Conservation (phyloP, 1,140 invertebrate genomes). For the Dreissena polymorpha region DNA sequence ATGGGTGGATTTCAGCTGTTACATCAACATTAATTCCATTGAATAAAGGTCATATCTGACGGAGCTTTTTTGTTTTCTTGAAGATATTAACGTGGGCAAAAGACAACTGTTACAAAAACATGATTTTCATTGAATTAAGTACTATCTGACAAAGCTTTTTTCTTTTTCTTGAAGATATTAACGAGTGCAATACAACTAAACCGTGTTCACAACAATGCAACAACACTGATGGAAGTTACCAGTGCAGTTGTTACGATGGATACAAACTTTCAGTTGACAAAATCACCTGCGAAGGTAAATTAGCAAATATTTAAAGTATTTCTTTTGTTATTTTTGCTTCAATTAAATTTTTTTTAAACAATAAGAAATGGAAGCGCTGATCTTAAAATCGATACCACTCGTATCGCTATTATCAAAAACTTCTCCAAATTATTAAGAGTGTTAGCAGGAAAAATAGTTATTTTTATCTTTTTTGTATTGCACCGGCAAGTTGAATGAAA, state of each 20-base stretch:
- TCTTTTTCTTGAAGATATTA: background rate
- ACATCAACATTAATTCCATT: background rate
- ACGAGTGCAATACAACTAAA: background rate
- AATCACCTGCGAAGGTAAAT: slow-evolving; percentile 32
- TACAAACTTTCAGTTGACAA: slow-evolving; percentile 16
- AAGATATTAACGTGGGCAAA: too few relatives aligned
- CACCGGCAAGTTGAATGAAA: too few relatives aligned
- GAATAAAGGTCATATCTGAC: background rate
- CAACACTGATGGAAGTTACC: slow-evolving; percentile 34
- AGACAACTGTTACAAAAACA: too few relatives aligned
- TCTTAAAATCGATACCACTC: too few relatives aligned
- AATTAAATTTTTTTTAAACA: too few relatives aligned
- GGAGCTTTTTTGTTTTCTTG: background rate
- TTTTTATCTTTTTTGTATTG: background rate
- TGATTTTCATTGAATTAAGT: too few relatives aligned
- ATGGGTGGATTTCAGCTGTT: background rate
- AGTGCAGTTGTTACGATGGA: too few relatives aligned
- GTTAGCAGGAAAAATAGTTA: too few relatives aligned
- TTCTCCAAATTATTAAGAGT: background rate
- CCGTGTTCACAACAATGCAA: slow-evolving; percentile 33
- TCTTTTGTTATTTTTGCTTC: too few relatives aligned
- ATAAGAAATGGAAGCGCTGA: too few relatives aligned
- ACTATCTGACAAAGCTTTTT: too few relatives aligned
- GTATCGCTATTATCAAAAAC: background rate
- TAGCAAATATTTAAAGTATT: background rate